Evolutionary conservation across 2,888 invertebrate genomes (phyloP).

Genomic region (Sarcophaga caerulescens): DNA sequence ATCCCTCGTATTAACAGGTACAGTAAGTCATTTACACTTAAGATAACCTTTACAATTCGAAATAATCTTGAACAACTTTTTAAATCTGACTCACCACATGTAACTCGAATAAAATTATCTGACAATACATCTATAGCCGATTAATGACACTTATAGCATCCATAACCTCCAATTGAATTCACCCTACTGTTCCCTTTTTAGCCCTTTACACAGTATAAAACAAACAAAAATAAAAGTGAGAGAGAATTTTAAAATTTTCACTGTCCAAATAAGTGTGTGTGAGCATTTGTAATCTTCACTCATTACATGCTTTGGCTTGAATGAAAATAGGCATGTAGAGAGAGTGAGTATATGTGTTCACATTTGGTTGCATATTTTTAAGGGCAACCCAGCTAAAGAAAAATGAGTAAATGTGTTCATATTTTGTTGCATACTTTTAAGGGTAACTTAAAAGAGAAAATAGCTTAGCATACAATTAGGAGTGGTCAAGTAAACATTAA

Average conservation of each 20-base stretch:
- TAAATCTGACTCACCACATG: no score
- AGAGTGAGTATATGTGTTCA: no score
- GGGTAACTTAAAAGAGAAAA: slow-evolving; percentile 60
- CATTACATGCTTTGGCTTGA: not conserved
- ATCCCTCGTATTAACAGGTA: no score
- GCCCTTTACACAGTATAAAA: not conserved
- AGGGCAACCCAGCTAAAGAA: slow-evolving; percentile 57
- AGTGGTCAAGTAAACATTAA: slow-evolving; percentile 76
- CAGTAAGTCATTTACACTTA: no score
- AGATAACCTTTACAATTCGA: no score
- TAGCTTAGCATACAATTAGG: slow-evolving; percentile 76
- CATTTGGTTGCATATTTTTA: no score
- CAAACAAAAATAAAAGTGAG: not conserved
- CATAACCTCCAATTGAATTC: not conserved
- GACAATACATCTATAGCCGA: no score
- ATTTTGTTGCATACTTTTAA: not conserved
- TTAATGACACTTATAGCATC: no score
- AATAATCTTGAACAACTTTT: no score
- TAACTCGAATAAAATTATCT: no score
- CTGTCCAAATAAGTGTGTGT: slow-evolving; percentile 2
- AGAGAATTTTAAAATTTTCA: not conserved
- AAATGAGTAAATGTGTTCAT: not conserved
- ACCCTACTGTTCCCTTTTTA: not conserved
- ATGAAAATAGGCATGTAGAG: slow-evolving; percentile 69
- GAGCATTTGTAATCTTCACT: slow-evolving; percentile 8